A percentile compares a stretch with the other conserved stretches of the same genome.
Conservation (phyloP, 2,888 invertebrate species). For the Noctua pronuba region DNA sequence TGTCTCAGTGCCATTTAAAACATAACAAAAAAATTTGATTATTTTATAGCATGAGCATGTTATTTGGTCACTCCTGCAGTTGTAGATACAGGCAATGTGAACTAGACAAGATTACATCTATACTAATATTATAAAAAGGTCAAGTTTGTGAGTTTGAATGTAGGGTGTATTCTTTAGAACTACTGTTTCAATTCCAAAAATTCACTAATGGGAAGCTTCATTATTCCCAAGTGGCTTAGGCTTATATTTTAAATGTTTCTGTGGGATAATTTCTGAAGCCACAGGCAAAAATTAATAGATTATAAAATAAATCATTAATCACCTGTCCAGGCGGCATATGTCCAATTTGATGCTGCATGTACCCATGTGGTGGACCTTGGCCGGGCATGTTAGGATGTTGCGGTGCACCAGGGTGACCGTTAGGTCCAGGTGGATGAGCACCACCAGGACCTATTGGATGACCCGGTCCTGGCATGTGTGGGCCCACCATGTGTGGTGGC, state of each 20-base stretch:
- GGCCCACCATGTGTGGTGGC: constrained; percentile 87
- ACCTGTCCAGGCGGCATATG: constrained; percentile 90
- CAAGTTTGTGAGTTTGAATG: background rate
- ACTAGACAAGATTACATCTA: background rate
- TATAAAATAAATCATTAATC: constrained; percentile 33
- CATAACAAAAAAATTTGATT: too few relatives aligned
- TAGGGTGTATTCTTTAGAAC: background rate
- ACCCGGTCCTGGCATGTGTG: constrained; percentile 85
- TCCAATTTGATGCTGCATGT: constrained; percentile 91
- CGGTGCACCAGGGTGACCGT: constrained; percentile 88
- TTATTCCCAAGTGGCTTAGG: background rate
- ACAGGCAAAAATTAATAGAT: background rate
- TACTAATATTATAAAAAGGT: background rate
- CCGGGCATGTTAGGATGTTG: constrained; percentile 88
- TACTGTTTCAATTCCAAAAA: background rate
- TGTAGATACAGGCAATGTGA: background rate
- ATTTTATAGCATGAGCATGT: too few relatives aligned
- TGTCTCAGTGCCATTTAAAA: background rate
- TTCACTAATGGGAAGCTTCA: background rate
- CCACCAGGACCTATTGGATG: constrained; percentile 83
- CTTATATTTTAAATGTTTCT: background rate
- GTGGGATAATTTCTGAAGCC: background rate
- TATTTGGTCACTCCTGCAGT: background rate
- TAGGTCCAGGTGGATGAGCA: constrained; percentile 85
- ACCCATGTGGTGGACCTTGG: constrained; percentile 91